These are phyloP conservation scores for Cartodere bifasciata DNA, from an alignment of 2,888 invertebrate genomes.

Conservation along the genomic window DNA sequence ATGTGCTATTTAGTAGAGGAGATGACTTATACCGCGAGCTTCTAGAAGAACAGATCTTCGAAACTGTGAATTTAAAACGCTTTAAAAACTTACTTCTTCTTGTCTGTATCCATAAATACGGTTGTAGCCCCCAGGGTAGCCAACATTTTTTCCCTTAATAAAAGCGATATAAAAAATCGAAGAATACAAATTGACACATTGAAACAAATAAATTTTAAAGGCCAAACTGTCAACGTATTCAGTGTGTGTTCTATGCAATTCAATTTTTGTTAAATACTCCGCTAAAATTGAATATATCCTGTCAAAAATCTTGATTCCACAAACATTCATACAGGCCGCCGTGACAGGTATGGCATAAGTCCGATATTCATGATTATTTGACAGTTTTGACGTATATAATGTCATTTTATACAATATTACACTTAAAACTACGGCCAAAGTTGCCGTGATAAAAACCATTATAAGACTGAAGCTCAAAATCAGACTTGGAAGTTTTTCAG, in stretches of 20 bases:
- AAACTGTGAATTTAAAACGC: neutral
- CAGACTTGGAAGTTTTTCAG: conserved; percentile 51
- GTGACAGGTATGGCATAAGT: conserved; percentile 59
- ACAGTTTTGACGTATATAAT: neutral
- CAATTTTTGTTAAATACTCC: conserved; percentile 56
- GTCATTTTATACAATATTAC: neutral
- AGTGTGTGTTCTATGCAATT: conserved; percentile 66
- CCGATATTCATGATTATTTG: conserved; percentile 32
- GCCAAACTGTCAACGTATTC: conserved; percentile 80
- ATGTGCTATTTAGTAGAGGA: too few species aligned
- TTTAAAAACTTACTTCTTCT: conserved; percentile 46
- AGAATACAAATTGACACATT: conserved; percentile 83
- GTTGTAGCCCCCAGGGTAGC: conserved; percentile 65
- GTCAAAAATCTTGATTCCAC: conserved; percentile 64
- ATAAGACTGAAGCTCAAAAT: conserved; percentile 54
- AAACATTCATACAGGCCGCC: conserved; percentile 64
- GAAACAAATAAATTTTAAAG: conserved; percentile 74
- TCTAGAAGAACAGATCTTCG: too few species aligned
- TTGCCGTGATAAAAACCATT: conserved; percentile 30
- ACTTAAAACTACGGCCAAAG: neutral
- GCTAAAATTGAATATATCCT: conserved; percentile 52
- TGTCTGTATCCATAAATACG: conserved; percentile 55
- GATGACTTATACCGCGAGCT: too few species aligned
- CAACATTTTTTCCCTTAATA: conserved; percentile 64
- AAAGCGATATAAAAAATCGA: conserved; percentile 78